Percentiles rank a stretch among this genome's conserved stretches.
These are phyloP conservation scores for Corythornis leucogaster DNA, from an alignment of 2,797 vertebrate species.

Conservation along the genomic window DNA sequence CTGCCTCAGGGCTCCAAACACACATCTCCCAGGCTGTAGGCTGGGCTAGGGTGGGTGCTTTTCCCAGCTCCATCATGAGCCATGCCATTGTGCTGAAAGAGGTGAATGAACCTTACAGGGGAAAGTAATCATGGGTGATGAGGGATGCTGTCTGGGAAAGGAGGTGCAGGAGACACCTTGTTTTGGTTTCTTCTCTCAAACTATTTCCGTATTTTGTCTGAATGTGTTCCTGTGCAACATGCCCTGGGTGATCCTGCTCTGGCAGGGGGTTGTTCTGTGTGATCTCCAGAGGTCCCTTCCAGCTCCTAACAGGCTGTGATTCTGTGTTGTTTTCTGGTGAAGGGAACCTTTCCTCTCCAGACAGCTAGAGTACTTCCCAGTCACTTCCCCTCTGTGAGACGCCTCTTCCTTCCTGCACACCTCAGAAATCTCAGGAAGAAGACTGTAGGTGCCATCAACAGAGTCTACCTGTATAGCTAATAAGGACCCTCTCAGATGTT, in stretches of 20 bases:
- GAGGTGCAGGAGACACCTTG: slow-evolving; percentile 42
- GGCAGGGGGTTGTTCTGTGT: too few species aligned
- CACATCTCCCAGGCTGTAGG: neutral
- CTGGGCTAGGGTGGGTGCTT: neutral
- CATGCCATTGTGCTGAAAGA: slow-evolving; percentile 36
- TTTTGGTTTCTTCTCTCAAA: slow-evolving; percentile 32
- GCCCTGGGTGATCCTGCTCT: too few species aligned
- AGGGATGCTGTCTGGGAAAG: slow-evolving; percentile 61
- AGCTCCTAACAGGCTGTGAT: too few species aligned
- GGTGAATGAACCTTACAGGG: neutral
- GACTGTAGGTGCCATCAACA: neutral
- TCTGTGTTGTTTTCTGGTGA: neutral
- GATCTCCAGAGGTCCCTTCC: too few species aligned
- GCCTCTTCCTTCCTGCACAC: neutral
- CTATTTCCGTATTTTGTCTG: neutral
- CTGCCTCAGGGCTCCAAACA: slow-evolving; percentile 5
- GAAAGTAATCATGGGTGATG: slow-evolving; percentile 42
- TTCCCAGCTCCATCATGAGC: neutral
- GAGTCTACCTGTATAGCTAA: neutral
- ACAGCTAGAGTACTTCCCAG: neutral
- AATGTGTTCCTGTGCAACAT: too few species aligned
- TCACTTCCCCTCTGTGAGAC: neutral
- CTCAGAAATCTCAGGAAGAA: neutral
- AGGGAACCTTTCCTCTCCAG: neutral
- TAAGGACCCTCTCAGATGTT: neutral